These are phyloP conservation scores for Enchytraeus crypticus DNA, from an alignment of 2,888 invertebrate species.

Conservation along the genomic window DNA sequence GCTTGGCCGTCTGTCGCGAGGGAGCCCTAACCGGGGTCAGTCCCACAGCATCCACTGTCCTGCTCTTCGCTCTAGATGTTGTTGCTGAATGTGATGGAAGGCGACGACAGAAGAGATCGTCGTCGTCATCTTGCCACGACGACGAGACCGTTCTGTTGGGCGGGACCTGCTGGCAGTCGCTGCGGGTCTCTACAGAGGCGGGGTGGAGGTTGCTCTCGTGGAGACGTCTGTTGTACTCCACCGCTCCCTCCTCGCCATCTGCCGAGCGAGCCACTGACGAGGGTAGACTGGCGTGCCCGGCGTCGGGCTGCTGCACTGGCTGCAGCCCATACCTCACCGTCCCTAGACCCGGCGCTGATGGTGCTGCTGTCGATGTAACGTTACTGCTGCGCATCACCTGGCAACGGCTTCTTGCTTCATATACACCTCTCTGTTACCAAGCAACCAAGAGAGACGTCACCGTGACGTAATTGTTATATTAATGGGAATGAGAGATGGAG, in stretches of 20 bases:
- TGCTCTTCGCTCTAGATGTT: slow-evolving; percentile 7
- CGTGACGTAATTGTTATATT: too few relatives aligned
- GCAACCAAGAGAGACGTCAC: too few relatives aligned
- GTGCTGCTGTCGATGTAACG: not conserved
- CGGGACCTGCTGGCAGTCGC: slow-evolving; percentile 9
- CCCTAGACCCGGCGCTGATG: not conserved
- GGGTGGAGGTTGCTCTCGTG: slow-evolving; percentile 5
- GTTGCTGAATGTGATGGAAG: not conserved
- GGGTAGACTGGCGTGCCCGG: slow-evolving; percentile 4
- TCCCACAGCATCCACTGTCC: not conserved
- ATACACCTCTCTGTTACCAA: too few relatives aligned
- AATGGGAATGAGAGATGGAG: too few relatives aligned
- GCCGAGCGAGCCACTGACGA: slow-evolving; percentile 8
- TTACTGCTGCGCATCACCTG: not conserved
- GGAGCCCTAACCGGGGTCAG: not conserved
- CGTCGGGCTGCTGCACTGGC: not conserved
- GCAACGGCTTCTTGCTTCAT: too few relatives aligned
- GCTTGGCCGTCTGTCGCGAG: not conserved
- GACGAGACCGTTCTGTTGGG: slow-evolving; percentile 13
- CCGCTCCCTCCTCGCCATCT: slow-evolving; percentile 12
- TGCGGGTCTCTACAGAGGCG: not conserved
- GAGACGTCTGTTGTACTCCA: slow-evolving; percentile 7
- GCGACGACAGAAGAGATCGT: not conserved
- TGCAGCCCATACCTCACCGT: too few relatives aligned
- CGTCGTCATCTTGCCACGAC: not conserved